Conservation (phyloP, 2,113 vertebrate genomes). For the Carassius carassius region DNA sequence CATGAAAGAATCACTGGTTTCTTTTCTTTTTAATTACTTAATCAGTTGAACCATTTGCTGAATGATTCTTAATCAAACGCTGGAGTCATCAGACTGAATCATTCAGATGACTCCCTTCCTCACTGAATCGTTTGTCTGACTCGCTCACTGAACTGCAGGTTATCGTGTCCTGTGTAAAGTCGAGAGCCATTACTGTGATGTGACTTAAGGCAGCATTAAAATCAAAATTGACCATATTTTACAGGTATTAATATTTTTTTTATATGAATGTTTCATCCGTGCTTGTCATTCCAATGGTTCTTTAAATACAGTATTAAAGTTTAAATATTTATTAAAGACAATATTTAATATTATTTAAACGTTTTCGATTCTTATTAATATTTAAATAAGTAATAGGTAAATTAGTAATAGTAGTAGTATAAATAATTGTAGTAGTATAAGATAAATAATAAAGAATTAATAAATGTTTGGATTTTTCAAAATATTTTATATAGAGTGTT, state of each 20-base stretch:
- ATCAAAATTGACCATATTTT: background rate
- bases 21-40: background rate
- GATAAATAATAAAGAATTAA: no score
- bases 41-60: background rate
- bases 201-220: background rate
- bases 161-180: background rate
- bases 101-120: background rate
- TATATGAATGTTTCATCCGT: background rate
- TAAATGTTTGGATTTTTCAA: background rate
- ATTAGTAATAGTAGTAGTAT: background rate
- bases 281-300: background rate
- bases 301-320: background rate
- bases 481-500: background rate
- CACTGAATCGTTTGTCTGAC: background rate
- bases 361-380: background rate
- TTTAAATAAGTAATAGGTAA: background rate
- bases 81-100: background rate
- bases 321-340: background rate
- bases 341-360: background rate
- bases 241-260: background rate
- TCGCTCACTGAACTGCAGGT: background rate
- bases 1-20: background rate
- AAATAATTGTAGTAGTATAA: no score
- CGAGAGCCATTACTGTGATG: background rate
- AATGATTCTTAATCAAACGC: background rate